Evolutionary conservation across 2,113 vertebrate genomes (phyloP).

Genomic region (Antechinus stuartii): DNA sequence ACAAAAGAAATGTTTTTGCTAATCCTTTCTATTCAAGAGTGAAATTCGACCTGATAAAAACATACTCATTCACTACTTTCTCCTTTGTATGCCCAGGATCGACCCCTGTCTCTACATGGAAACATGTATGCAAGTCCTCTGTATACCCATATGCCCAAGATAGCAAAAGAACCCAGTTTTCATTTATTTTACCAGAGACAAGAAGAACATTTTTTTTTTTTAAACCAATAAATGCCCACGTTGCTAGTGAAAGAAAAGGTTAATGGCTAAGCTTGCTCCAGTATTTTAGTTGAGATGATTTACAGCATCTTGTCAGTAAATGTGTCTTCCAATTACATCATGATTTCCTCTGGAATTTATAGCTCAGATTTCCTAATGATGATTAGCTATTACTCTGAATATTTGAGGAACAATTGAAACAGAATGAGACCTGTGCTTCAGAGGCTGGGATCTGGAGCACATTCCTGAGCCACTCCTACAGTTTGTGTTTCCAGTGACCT

Average conservation of each 20-base stretch:
- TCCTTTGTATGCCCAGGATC: neutral
- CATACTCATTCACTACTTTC: neutral
- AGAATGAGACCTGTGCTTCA: neutral
- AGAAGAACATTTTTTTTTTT: neutral
- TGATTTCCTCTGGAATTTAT: neutral
- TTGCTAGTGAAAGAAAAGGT: neutral
- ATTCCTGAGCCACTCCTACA: neutral
- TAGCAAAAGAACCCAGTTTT: neutral
- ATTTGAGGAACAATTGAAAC: neutral
- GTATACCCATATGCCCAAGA: too few species aligned
- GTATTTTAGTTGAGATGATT: neutral
- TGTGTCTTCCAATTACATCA: neutral
- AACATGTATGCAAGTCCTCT: too few species aligned
- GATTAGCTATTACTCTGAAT: neutral
- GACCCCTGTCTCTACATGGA: too few species aligned
- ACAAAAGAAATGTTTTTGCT: neutral
- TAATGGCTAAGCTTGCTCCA: neutral
- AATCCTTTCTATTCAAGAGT: neutral
- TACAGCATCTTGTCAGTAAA: neutral
- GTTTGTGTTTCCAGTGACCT: neutral
- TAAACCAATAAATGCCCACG: neutral
- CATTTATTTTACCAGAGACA: neutral
- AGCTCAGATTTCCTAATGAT: neutral
- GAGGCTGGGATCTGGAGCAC: neutral
- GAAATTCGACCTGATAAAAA: neutral